Conservation (phyloP, 2,888 invertebrate genomes). For the Tinea semifulvella region DNA sequence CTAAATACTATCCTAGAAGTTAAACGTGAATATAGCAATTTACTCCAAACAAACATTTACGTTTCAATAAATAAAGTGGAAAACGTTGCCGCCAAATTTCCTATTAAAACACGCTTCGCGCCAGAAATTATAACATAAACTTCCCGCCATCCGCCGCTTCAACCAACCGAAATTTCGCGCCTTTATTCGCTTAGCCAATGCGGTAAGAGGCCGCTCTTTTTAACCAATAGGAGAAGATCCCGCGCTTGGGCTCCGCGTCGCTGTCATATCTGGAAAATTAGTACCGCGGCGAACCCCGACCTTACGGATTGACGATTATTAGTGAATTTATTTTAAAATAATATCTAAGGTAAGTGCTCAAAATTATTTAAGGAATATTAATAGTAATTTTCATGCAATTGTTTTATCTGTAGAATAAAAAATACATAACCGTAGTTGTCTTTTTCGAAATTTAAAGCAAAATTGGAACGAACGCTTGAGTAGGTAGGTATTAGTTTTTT, state of each 20-base stretch:
- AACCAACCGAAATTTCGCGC: constrained; percentile 66
- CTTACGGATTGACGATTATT: constrained; percentile 58
- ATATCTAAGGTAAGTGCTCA: background rate
- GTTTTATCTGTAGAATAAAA: too few species aligned
- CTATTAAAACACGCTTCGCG: constrained; percentile 1
- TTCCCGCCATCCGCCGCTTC: constrained; percentile 61
- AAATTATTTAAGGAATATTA: too few species aligned
- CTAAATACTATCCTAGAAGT: too few species aligned
- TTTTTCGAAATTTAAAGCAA: too few species aligned
- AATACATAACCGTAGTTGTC: too few species aligned
- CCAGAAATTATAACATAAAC: constrained; percentile 53
- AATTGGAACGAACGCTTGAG: too few species aligned
- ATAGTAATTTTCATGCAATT: too few species aligned
- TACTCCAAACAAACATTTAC: background rate
- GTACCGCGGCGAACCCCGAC: constrained; percentile 63
- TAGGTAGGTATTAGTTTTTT: too few species aligned
- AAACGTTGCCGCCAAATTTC: constrained; percentile 7
- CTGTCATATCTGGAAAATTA: constrained; percentile 65
- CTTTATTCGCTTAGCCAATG: constrained; percentile 50
- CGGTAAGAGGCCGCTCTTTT: constrained; percentile 56
- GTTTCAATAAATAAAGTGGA: background rate
- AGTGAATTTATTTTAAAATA: constrained; percentile 24
- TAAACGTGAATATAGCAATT: background rate
- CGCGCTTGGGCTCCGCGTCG: constrained; percentile 64
- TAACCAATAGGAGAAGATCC: constrained; percentile 51